Conservation (phyloP, 2,888 invertebrate species). For the Sympetrum striolatum region DNA sequence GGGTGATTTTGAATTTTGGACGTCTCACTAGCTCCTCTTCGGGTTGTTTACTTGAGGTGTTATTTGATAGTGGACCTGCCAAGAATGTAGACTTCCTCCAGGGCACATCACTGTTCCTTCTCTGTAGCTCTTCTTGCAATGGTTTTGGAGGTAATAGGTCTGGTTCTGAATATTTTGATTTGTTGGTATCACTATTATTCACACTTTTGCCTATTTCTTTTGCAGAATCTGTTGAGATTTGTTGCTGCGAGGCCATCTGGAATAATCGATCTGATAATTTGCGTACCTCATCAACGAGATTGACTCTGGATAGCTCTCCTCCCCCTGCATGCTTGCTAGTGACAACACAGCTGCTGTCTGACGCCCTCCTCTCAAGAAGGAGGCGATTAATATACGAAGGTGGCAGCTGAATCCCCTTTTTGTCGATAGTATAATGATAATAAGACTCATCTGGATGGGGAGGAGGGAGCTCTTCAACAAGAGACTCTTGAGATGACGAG, state of each 20-base stretch:
- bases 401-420: conserved; percentile 17
- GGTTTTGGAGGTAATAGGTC: neutral
- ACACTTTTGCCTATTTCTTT: neutral
- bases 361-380: conserved; percentile 72
- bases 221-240: neutral
- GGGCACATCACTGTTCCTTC: neutral
- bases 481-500: conserved; percentile 68
- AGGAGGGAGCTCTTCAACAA: conserved; percentile 61
- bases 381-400: neutral
- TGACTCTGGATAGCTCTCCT: conserved; percentile 54
- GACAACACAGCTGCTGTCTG: conserved; percentile 76
- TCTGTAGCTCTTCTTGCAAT: neutral
- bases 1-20: conserved; percentile 18
- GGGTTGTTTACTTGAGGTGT: neutral
- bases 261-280: conserved; percentile 81
- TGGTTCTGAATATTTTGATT: neutral
- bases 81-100: conserved; percentile 10
- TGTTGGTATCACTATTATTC: neutral
- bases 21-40: neutral
- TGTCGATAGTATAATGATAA: conserved; percentile 45
- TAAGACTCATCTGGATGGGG: conserved; percentile 5
- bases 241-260: conserved; percentile 49
- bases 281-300: conserved; percentile 80
- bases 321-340: conserved; percentile 54
- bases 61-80: neutral